Evolutionary conservation across 2,888 invertebrate species (phyloP).

Genomic region (Eumacrocentrus americanus): DNA sequence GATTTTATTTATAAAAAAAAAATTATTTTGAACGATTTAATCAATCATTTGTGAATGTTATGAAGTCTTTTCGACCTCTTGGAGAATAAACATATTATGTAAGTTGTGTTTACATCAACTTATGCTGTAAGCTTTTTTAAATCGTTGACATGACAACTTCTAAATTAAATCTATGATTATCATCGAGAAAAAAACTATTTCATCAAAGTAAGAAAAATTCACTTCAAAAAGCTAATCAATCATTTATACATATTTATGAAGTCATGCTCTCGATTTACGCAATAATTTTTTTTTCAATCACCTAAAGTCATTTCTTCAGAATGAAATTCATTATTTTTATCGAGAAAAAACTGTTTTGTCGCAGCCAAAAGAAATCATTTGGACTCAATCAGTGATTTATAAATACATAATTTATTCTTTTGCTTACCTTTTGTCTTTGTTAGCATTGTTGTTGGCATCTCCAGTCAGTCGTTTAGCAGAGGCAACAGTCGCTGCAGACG

Average conservation of each 20-base stretch:
- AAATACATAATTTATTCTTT: not conserved
- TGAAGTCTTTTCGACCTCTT: too few species aligned
- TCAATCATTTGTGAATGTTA: not conserved
- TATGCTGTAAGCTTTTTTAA: too few species aligned
- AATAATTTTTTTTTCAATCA: not conserved
- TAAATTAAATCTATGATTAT: not conserved
- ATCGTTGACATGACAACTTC: not conserved
- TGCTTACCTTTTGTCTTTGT: conserved; percentile 49
- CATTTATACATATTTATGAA: too few species aligned
- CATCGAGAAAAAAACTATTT: too few species aligned
- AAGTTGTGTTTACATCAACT: not conserved
- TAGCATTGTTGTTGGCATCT: conserved; percentile 52
- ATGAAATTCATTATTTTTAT: not conserved
- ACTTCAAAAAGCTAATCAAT: too few species aligned
- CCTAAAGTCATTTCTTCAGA: not conserved
- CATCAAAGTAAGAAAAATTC: too few species aligned
- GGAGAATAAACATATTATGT: not conserved
- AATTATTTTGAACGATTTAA: not conserved
- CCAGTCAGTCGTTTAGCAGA: conserved; percentile 37
- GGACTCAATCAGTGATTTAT: not conserved
- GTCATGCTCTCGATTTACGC: too few species aligned
- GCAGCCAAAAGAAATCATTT: too few species aligned
- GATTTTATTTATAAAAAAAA: too few species aligned
- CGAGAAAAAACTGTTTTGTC: not conserved
- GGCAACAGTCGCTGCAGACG: conserved; percentile 36